Evolutionary conservation across 35 echinoderm and acorn worm species (phyloP).

Genomic region (Apostichopus parvimensis): DNA sequence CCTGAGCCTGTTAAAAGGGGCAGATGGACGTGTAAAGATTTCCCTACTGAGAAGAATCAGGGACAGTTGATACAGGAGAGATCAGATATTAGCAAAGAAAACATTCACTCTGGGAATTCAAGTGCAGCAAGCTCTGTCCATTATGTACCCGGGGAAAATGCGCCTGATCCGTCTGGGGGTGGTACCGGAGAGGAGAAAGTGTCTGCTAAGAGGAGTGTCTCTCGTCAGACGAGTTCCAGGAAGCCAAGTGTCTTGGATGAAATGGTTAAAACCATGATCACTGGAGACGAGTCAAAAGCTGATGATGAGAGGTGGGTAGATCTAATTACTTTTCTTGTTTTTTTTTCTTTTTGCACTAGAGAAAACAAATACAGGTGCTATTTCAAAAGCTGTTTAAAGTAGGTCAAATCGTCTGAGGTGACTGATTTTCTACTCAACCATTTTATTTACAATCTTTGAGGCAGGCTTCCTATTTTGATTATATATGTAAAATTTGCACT

Average conservation of each 20-base stretch:
- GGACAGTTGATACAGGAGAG: slow-evolving; percentile 57
- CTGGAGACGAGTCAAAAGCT: slow-evolving; percentile 30
- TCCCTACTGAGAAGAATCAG: slow-evolving; percentile 67
- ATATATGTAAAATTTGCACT: no score
- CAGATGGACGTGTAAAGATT: slow-evolving; percentile 98
- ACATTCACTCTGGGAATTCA: slow-evolving; percentile 81
- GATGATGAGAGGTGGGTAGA: slow-evolving; percentile 30
- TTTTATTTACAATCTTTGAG: no score
- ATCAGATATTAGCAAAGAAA: slow-evolving; percentile 69
- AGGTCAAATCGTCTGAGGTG: no score
- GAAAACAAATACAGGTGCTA: no score
- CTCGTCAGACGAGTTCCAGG: not conserved
- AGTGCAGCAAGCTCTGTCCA: slow-evolving; percentile 99
- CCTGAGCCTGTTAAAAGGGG: slow-evolving; percentile 89
- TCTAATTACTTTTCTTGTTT: not conserved
- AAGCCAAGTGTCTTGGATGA: slow-evolving; percentile 4
- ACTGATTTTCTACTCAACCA: no score
- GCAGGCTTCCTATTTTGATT: no score
- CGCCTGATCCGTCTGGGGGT: not conserved
- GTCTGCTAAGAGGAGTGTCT: not conserved
- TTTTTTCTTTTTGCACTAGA: no score
- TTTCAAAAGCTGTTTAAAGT: no score
- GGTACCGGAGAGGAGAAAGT: not conserved
- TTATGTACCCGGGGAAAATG: slow-evolving; percentile 74
- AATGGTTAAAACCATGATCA: slow-evolving; percentile 17